Evolutionary conservation across 2,888 invertebrate species (phyloP).

Genomic region (Capitulum mitella): DNA sequence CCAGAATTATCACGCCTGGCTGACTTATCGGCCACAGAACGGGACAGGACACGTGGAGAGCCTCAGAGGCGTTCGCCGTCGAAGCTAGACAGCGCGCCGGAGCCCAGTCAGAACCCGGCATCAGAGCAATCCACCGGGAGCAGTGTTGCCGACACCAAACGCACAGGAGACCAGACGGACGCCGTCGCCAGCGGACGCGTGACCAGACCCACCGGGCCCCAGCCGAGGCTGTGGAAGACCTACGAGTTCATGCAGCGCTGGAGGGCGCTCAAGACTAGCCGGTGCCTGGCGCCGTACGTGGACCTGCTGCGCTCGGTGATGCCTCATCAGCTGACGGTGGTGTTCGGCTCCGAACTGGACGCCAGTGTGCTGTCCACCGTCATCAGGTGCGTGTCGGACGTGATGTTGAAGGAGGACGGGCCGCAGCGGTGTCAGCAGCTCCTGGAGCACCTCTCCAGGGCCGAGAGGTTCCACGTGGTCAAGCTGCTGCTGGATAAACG

Average conservation of each 20-base stretch:
- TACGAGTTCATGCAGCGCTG: background rate
- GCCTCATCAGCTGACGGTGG: background rate
- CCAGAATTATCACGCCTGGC: no score
- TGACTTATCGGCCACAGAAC: no score
- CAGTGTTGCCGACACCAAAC: no score
- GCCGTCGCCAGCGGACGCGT: no score
- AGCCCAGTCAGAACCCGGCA: no score
- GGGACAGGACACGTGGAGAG: no score
- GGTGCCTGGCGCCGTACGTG: background rate
- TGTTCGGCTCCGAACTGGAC: conserved; percentile 11
- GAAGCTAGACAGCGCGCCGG: no score
- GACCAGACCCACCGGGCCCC: background rate
- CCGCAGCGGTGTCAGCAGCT: background rate
- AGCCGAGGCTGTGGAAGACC: background rate
- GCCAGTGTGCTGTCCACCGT: background rate
- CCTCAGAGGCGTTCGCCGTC: no score
- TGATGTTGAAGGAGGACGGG: conserved; percentile 12
- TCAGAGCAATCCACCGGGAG: no score
- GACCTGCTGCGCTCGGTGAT: background rate
- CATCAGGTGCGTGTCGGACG: conserved; percentile 10
- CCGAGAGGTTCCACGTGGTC: background rate
- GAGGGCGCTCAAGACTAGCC: background rate
- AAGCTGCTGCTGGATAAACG: background rate
- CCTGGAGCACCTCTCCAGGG: background rate
- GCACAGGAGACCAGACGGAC: no score